Percentiles rank a stretch among this genome's conserved stretches.
Conservation (phyloP, 2,113 vertebrate genomes). For the Marmota monax region DNA sequence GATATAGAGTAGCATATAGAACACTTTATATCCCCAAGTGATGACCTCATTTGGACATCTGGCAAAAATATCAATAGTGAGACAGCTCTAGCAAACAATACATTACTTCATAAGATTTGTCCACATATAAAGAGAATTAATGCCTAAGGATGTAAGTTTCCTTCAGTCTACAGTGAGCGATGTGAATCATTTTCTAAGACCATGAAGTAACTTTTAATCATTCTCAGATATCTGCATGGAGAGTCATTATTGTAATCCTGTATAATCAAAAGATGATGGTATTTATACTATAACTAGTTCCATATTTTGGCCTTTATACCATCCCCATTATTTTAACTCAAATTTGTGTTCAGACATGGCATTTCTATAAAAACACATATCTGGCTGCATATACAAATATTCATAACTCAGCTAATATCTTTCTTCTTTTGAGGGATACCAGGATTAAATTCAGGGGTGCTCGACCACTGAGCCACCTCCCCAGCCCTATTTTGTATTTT, state of each 20-base stretch:
- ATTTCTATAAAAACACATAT: slow-evolving; percentile 59
- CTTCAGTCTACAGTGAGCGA: background rate
- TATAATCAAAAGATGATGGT: background rate
- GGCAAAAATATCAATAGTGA: background rate
- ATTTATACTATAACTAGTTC: background rate
- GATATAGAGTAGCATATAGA: background rate
- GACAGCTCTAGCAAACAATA: background rate
- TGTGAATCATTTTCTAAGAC: background rate
- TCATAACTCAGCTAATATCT: slow-evolving; percentile 30
- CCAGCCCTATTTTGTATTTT: too few relatives aligned
- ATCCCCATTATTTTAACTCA: slow-evolving; percentile 65
- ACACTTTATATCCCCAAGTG: background rate
- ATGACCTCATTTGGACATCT: slow-evolving; percentile 8
- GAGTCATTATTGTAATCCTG: background rate
- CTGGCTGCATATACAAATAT: slow-evolving; percentile 77
- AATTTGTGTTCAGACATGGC: slow-evolving; percentile 67
- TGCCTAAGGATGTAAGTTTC: background rate
- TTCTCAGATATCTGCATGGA: background rate
- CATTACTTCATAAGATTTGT: background rate
- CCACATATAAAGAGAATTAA: background rate
- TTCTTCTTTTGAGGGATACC: too few relatives aligned
- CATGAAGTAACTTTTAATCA: background rate
- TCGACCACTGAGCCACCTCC: too few relatives aligned
- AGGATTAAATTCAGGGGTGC: too few relatives aligned
- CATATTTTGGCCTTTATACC: background rate